These are phyloP conservation scores for Trypoxylus dichotomus DNA, from an alignment of 1,140 invertebrate genomes.

Conservation along the genomic window DNA sequence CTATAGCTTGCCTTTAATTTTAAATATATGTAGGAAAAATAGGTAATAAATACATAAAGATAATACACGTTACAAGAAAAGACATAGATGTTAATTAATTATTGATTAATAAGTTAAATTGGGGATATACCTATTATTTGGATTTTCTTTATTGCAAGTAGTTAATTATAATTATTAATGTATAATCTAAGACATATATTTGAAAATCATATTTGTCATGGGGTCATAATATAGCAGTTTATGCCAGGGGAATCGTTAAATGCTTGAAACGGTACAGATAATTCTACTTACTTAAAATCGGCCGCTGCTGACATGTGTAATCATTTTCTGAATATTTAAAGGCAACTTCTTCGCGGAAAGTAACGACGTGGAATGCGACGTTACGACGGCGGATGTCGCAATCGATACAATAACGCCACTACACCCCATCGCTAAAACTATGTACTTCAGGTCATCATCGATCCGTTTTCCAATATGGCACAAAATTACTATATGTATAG, in stretches of 20 bases:
- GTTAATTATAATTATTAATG: too few relatives aligned
- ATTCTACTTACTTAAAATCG: conserved; percentile 25
- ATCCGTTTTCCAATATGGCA: background rate
- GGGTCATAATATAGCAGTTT: background rate
- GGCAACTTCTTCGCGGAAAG: background rate
- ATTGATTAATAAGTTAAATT: too few relatives aligned
- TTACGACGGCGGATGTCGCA: conserved; percentile 10
- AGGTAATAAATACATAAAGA: too few relatives aligned
- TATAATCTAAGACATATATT: too few relatives aligned
- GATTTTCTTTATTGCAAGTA: too few relatives aligned
- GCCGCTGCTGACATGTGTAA: background rate
- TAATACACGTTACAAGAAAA: too few relatives aligned
- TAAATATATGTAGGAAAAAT: too few relatives aligned
- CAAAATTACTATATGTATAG: background rate
- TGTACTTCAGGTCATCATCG: conserved; percentile 1
- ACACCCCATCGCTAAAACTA: conserved; percentile 3
- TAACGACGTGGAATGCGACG: conserved; percentile 17
- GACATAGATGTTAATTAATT: too few relatives aligned
- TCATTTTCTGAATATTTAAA: conserved; percentile 29
- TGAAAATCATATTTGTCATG: too few relatives aligned
- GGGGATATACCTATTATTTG: too few relatives aligned
- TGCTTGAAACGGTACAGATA: background rate
- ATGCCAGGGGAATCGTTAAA: background rate
- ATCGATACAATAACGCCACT: conserved; percentile 22
- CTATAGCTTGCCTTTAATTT: too few relatives aligned